These are phyloP conservation scores for Magallana nippona DNA, from an alignment of 2,888 invertebrate species.

Conservation along the genomic window DNA sequence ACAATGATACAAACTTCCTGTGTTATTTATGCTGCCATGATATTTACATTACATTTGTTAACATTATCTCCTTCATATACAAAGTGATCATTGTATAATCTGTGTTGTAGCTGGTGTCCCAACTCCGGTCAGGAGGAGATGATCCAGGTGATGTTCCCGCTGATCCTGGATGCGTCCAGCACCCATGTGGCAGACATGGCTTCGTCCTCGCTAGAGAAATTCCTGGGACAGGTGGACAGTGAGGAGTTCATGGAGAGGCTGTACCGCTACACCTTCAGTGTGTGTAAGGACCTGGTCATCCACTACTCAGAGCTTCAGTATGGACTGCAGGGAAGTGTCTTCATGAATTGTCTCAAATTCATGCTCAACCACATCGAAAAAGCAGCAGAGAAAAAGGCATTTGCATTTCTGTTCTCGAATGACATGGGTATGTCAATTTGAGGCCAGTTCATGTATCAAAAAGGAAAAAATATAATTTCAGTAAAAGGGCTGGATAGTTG, in stretches of 20 bases:
- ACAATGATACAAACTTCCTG: no score
- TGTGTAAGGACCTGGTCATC: constrained; percentile 86
- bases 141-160: constrained; percentile 87
- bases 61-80: neutral
- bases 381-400: constrained; percentile 89
- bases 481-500: no score
- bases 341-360: constrained; percentile 88
- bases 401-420: constrained; percentile 74
- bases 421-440: neutral
- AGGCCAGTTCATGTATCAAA: no score
- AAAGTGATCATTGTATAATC: neutral
- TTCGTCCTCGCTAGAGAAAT: constrained; percentile 82
- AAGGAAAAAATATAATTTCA: no score
- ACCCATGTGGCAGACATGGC: constrained; percentile 86
- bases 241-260: constrained; percentile 86
- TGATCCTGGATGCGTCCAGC: constrained; percentile 88
- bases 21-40: neutral
- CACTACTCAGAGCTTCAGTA: constrained; percentile 82
- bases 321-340: constrained; percentile 84
- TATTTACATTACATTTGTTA: neutral
- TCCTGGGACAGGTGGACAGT: constrained; percentile 84
- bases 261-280: constrained; percentile 85
- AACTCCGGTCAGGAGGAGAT: constrained; percentile 84
- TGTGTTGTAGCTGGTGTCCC: constrained; percentile 80
- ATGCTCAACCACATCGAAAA: constrained; percentile 93